Percentiles rank a stretch among this genome's conserved stretches.
These are phyloP conservation scores for Noctua comes DNA, from an alignment of 2,888 invertebrate genomes.

Conservation along the genomic window DNA sequence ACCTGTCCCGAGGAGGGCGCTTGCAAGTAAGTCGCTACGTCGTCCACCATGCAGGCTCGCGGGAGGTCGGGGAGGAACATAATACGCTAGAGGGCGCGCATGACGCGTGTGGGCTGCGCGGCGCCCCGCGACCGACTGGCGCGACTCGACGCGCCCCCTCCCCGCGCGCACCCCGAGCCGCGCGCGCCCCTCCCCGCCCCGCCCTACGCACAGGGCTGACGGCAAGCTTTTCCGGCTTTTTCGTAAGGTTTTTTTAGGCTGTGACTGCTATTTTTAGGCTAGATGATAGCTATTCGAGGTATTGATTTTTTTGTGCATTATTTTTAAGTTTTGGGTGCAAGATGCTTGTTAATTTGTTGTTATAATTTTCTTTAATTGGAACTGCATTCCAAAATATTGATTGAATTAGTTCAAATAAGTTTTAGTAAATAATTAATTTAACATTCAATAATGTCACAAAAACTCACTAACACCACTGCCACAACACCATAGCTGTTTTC, in stretches of 20 bases:
- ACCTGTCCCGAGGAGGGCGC: constrained; percentile 99
- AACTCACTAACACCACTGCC: too few relatives aligned
- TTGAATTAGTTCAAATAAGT: constrained; percentile 16
- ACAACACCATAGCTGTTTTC: not conserved
- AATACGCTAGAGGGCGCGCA: constrained; percentile 88
- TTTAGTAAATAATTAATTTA: not conserved
- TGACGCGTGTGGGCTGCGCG: constrained; percentile 88
- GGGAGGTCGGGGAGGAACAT: constrained; percentile 98
- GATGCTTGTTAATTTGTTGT: not conserved
- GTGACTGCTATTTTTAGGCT: constrained; percentile 53
- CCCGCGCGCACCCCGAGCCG: constrained; percentile 66
- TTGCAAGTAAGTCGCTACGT: constrained; percentile 98
- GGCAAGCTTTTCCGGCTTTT: constrained; percentile 77
- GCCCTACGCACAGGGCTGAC: constrained; percentile 80
- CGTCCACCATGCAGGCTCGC: constrained; percentile 99
- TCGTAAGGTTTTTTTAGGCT: constrained; percentile 56
- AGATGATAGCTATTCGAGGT: constrained; percentile 58
- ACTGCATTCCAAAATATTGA: constrained; percentile 3
- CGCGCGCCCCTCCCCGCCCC: constrained; percentile 71
- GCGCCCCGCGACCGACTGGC: constrained; percentile 89
- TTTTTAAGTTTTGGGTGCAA: not conserved
- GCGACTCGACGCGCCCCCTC: constrained; percentile 68
- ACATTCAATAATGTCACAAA: too few relatives aligned
- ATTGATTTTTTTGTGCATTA: constrained; percentile 53
- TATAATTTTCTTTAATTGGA: not conserved